Evolutionary conservation across 2,113 vertebrate genomes (phyloP).

Genomic region (Natator depressus): DNA sequence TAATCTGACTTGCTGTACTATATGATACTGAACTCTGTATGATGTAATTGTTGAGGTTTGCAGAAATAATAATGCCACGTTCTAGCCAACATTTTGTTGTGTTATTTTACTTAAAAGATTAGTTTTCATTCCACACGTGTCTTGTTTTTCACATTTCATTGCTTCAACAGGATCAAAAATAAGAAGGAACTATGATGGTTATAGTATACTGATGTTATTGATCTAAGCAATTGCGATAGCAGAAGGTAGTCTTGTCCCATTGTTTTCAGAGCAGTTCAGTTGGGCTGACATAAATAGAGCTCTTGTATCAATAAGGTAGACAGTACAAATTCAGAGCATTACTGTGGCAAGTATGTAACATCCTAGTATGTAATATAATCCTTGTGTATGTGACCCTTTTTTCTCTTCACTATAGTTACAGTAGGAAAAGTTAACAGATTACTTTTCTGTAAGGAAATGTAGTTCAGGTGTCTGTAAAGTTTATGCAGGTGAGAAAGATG

Average conservation of each 20-base stretch:
- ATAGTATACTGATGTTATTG: neutral
- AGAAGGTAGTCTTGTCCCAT: neutral
- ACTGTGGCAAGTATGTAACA: neutral
- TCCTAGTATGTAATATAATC: neutral
- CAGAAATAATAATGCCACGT: conserved; percentile 5
- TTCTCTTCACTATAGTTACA: neutral
- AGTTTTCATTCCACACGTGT: neutral
- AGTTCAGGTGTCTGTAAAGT: neutral
- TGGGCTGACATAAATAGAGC: conserved; percentile 13
- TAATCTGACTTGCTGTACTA: neutral
- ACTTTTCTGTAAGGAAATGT: neutral
- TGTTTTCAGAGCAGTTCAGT: conserved; percentile 4
- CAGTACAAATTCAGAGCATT: conserved; percentile 8
- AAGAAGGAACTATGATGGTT: neutral
- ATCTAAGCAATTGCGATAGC: neutral
- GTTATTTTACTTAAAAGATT: conserved; percentile 21
- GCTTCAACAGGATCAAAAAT: conserved; percentile 7
- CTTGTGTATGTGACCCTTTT: neutral
- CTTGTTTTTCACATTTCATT: conserved; percentile 3
- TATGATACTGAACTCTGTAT: neutral
- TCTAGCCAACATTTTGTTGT: neutral
- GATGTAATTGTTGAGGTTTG: conserved; percentile 41
- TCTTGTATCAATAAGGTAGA: neutral
- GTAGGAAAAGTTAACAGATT: neutral
- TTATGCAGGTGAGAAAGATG: neutral